Conservation (phyloP, 2,888 invertebrate genomes). For the Eulithis prunata region DNA sequence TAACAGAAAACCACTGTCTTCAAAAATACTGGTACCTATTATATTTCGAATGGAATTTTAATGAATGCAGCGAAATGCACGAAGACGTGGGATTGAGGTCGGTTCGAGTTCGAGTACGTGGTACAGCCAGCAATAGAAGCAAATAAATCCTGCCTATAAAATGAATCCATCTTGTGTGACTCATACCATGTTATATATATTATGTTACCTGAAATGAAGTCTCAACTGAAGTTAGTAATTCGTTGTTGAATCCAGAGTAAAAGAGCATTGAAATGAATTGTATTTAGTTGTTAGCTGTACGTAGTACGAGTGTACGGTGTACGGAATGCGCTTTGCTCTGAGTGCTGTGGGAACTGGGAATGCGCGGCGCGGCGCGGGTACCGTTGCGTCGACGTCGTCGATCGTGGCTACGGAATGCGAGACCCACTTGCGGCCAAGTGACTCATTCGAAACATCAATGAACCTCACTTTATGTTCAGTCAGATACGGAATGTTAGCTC, state of each 20-base stretch:
- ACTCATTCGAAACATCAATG: slow-evolving; percentile 69
- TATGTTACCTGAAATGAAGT: too few species aligned
- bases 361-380: slow-evolving; percentile 75
- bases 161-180: too few species aligned
- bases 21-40: slow-evolving; percentile 32
- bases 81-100: slow-evolving; percentile 65
- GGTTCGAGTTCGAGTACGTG: slow-evolving; percentile 43
- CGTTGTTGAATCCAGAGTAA: too few species aligned
- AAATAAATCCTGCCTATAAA: too few species aligned
- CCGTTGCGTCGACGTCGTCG: slow-evolving; percentile 70
- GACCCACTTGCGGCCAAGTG: slow-evolving; percentile 75
- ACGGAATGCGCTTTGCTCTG: too few species aligned
- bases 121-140: not conserved
- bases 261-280: too few species aligned
- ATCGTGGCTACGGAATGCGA: slow-evolving; percentile 75
- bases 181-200: too few species aligned
- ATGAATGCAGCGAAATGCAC: slow-evolving; percentile 40
- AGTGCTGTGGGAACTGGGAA: slow-evolving; percentile 59
- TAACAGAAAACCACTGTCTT: too few species aligned
- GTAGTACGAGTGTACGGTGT: slow-evolving; percentile 38
- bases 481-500: slow-evolving; percentile 34
- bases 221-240: too few species aligned
- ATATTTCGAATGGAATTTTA: slow-evolving; percentile 36
- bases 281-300: too few species aligned
- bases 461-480: slow-evolving; percentile 40